Base-by-base conservation (phyloP, 2,113 vertebrate species). In the Arvicanthis niloticus region DNA sequence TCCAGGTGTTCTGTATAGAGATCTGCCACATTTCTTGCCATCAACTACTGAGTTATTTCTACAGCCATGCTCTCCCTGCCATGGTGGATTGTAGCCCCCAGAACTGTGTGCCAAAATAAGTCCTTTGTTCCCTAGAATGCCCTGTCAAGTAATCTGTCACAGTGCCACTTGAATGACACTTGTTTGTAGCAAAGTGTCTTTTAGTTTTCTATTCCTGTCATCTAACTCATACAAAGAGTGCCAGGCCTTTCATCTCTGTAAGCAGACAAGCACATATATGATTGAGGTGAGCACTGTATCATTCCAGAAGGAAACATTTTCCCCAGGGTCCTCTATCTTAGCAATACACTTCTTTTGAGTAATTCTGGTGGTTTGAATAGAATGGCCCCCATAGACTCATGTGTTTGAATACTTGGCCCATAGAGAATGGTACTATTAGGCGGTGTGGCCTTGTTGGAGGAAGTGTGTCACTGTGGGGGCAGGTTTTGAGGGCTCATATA, bases 271-370 rank as follows among this genome's bases (percentile, higher is more conserved):
- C 67, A 75, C 9, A 45, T 86, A 90, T 82, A 62, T 65, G 24
- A 84, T 56, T 58, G 29, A 72, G 65, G 13, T 68, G 40, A 40
- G 45, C 56, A 11, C 4, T 58, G 19, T 77, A n/a, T 95, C 17
- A 70, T 90, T 58, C 12, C 24, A 96, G 62, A 48, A 94, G 81
- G 67, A 77, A 92, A 68, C 84, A 21, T 58, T 93, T 89, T 29
- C 3, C 89, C 29, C 15, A 42, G 37, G 13, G n/a, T 8, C 17
- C 42, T 89, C 42, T 10, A 75, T 45, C 19, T 93, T 70, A 91
- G 62, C 68, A 87, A 87, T 48, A 95, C 37, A 93, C 4, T 65
- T 94, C 70, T 48, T 93, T 91, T n/a, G 16, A 84, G 6, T 84
- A 21, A 72, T 9, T 72, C 7, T n/a, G 17, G 17, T 72, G 70